These are phyloP conservation scores for Aporophyla lueneburgensis DNA, from an alignment of 2,888 invertebrate genomes.

Conservation along the genomic window DNA sequence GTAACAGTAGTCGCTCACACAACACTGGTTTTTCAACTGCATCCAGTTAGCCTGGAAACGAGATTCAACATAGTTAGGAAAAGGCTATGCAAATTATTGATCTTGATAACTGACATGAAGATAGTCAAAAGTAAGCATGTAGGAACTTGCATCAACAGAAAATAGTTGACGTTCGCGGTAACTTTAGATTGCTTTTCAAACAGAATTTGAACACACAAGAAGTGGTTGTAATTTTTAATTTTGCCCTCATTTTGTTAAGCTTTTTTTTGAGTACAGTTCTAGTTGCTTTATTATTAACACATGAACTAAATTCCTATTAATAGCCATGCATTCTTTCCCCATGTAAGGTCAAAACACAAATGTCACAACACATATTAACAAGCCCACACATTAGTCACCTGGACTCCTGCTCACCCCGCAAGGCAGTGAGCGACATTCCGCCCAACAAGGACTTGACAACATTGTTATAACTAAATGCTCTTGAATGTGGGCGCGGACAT, in stretches of 20 bases:
- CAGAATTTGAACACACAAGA: too few species aligned
- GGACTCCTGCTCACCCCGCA: constrained; percentile 59
- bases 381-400: constrained; percentile 55
- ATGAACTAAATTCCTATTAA: constrained; percentile 1
- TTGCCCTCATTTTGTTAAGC: too few species aligned
- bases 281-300: background rate
- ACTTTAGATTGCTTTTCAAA: background rate
- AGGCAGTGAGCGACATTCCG: constrained; percentile 60
- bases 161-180: background rate
- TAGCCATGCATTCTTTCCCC: background rate
- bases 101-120: too few species aligned
- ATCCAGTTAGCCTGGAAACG: too few species aligned
- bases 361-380: constrained; percentile 6
- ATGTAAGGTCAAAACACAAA: constrained; percentile 34
- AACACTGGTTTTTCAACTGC: too few species aligned
- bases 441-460: constrained; percentile 56
- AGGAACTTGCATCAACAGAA: too few species aligned
- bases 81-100: too few species aligned
- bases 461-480: constrained; percentile 53
- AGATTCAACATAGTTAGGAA: too few species aligned
- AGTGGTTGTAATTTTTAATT: too few species aligned
- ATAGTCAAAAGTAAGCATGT: too few species aligned
- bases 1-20: too few species aligned
- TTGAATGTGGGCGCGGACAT: constrained; percentile 56
- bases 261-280: background rate